phyloP scores from a whole-genome alignment of 53 echinoderm and acorn worm genomes.

The Actinopyga echinites region DNA sequence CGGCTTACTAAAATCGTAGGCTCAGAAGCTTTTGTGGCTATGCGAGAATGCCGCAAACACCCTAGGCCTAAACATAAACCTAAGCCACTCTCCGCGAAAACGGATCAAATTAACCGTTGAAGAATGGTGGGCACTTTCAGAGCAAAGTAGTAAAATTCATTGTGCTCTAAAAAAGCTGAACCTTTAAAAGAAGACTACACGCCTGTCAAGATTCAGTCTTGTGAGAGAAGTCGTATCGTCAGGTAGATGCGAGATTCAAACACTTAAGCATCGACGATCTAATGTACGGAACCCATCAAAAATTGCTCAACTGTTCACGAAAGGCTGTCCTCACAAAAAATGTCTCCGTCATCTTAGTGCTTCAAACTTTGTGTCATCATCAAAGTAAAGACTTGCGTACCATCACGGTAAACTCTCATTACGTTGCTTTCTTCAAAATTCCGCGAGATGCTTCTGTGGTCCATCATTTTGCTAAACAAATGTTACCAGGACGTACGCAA shows the following conservation, averaged over 20 bases:
- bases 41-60: not conserved
- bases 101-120: not conserved
- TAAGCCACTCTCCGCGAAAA: not conserved
- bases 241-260: conserved; percentile 4
- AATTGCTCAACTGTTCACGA: conserved; percentile 24
- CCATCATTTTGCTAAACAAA: too few species aligned
- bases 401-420: conserved; percentile 46
- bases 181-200: not conserved
- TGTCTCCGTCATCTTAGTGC: conserved; percentile 44
- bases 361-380: conserved; percentile 50
- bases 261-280: conserved; percentile 65
- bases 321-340: conserved; percentile 58
- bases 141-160: not conserved
- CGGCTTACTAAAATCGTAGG: not conserved
- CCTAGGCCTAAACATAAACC: too few species aligned
- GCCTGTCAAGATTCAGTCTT: not conserved
- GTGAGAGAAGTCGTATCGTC: not conserved
- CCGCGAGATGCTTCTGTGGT: conserved; percentile 44
- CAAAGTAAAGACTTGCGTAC: conserved; percentile 48
- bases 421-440: conserved; percentile 47
- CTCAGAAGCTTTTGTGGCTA: not conserved
- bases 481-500: conserved; percentile 50
- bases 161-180: not conserved
- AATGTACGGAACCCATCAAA: conserved; percentile 34
- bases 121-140: not conserved